Conservation (phyloP, 2,797 vertebrate genomes). For the Coluber constrictor region DNA sequence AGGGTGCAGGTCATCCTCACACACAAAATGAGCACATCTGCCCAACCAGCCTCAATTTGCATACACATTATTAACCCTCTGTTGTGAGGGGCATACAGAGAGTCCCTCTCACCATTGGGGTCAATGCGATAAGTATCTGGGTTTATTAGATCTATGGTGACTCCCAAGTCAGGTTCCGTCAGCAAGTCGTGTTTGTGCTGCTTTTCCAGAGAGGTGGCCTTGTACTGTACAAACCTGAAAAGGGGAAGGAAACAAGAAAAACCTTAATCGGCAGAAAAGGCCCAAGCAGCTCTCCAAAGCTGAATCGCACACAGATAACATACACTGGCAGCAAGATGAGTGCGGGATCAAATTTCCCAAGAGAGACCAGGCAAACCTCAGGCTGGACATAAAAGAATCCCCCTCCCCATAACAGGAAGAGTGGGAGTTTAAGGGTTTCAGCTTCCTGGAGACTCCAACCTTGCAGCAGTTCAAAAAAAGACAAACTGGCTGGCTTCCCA, state of each 20-base stretch:
- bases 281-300: background rate
- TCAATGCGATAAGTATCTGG: conserved; percentile 93
- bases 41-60: background rate
- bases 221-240: conserved; percentile 92
- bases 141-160: conserved; percentile 95
- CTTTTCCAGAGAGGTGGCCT: conserved; percentile 94
- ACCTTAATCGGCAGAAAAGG: background rate
- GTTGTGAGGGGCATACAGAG: background rate
- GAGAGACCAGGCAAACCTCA: background rate
- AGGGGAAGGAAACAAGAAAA: background rate
- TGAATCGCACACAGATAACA: fast-evolving
- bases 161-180: conserved; percentile 91
- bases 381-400: background rate
- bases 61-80: background rate
- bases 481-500: background rate
- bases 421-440: background rate
- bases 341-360: background rate
- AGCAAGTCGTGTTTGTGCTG: conserved; percentile 94
- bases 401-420: background rate
- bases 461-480: background rate
- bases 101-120: conserved; percentile 74
- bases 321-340: fast-evolving
- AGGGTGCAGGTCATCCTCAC: too few relatives aligned
- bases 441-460: background rate
- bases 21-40: background rate